phyloP scores from a whole-genome alignment of 2,797 vertebrate genomes.

The Lepilemur ruficaudatus region DNA sequence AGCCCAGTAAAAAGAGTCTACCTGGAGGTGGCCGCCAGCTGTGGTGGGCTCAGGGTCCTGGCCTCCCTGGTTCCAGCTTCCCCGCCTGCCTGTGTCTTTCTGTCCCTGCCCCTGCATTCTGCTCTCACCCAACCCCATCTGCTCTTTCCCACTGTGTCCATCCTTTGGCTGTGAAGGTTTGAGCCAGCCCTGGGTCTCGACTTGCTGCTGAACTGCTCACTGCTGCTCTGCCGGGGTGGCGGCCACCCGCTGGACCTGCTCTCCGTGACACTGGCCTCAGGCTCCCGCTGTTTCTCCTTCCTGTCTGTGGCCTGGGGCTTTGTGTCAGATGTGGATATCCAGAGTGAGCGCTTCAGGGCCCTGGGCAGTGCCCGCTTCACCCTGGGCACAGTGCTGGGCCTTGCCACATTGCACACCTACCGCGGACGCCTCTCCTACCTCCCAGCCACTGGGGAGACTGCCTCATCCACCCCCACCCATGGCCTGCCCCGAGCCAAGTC shows the following conservation, averaged over 20 bases:
- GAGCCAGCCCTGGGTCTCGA: slow-evolving; percentile 93
- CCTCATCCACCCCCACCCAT: slow-evolving; percentile 86
- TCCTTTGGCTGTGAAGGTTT: slow-evolving; percentile 83
- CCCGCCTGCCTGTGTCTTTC: neutral
- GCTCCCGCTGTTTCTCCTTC: slow-evolving; percentile 91
- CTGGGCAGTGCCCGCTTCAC: slow-evolving; percentile 94
- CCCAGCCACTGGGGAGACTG: slow-evolving; percentile 84
- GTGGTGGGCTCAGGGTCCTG: neutral
- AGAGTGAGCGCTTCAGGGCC: slow-evolving; percentile 94
- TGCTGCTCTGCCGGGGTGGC: slow-evolving; percentile 92
- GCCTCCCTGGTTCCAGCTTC: no score
- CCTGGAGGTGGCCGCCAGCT: neutral
- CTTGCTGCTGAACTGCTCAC: slow-evolving; percentile 93
- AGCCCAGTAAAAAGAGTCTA: neutral
- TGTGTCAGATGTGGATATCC: slow-evolving; percentile 95
- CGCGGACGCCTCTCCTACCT: slow-evolving; percentile 93
- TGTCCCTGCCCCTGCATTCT: fast-evolving
- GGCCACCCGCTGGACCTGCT: slow-evolving; percentile 92
- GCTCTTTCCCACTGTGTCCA: neutral
- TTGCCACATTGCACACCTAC: slow-evolving; percentile 93
- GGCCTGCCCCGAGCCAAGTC: slow-evolving; percentile 90
- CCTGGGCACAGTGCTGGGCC: slow-evolving; percentile 90
- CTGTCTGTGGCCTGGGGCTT: slow-evolving; percentile 97
- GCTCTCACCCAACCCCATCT: fast-evolving
- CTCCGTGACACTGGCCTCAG: slow-evolving; percentile 90